Evolutionary conservation across 1,140 invertebrate species (phyloP), one percentile per base, ranked within the genome.

Genomic region (Drosophila santomea): DNA sequence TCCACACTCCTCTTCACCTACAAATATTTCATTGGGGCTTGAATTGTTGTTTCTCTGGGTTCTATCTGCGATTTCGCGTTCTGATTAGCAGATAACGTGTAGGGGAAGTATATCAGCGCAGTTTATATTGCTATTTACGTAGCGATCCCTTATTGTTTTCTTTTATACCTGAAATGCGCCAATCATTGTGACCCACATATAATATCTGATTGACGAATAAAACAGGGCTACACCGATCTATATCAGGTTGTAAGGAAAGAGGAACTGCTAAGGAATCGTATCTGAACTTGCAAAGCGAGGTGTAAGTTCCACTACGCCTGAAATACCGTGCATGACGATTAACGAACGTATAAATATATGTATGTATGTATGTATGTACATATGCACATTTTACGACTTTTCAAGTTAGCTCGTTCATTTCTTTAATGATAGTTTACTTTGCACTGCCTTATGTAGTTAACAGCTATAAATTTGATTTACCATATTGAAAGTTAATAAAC

Each of bases 61-160:
- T 79, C 76, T 88, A 88, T 82, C 82, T 75, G 51, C 60, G 74
- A 72, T 81, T 88, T 54, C 55, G 69, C 55, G 25, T 44, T 38
- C 60, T 63, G 73, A 77, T 80, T 72, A 66, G 38, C 51, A 71
- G 62, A 77, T 84, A 85, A 82, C 35, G 55, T 28, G 10, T 43
- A 43, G 4, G 52, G 66, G 59, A 48, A 60, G 20, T 63, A 35
- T 48, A 64, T 57, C 43, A 41, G 35, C 25, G 41, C 41, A 66
- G 66, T 28, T 68, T 36, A 36, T 32, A 35, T 36, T 51, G 36
- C 14, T 68, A 38, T 52, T 63, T 41, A 45, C 44, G 45, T n/a
- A 57, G 17, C n/a, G 39, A 51, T 72, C 39, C 23, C 35, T 23
- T 25, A 47, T 73, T 73, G 69, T 73, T 73, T 73, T 61, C 68